These are phyloP conservation scores for Habroteleia sp. DNA, from an alignment of 2,888 invertebrate genomes.

Conservation along the genomic window DNA sequence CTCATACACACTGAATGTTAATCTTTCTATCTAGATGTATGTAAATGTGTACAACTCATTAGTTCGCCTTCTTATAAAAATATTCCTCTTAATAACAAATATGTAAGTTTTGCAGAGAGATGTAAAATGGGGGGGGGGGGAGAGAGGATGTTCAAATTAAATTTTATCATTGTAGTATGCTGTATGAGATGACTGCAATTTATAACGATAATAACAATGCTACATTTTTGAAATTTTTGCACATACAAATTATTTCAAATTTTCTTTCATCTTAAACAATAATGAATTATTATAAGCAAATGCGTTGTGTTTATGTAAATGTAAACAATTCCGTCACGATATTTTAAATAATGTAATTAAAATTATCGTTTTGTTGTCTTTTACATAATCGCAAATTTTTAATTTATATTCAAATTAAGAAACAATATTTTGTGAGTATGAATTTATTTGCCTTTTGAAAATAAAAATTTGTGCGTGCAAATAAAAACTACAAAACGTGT, in stretches of 20 bases:
- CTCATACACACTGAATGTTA: constrained; percentile 39
- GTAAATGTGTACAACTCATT: constrained; percentile 42
- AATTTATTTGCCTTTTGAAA: no score
- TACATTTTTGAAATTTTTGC: constrained; percentile 5
- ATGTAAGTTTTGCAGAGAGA: constrained; percentile 18
- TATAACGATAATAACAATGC: constrained; percentile 17
- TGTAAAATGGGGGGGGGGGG: constrained; percentile 37
- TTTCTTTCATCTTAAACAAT: constrained; percentile 36
- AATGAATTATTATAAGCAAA: constrained; percentile 53
- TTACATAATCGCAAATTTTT: constrained; percentile 17
- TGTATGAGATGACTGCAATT: constrained; percentile 12
- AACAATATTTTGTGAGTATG: not conserved
- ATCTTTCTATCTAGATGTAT: constrained; percentile 27
- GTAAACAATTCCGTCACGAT: constrained; percentile 3
- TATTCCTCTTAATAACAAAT: constrained; percentile 49
- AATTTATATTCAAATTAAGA: constrained; percentile 36
- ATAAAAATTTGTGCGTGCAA: no score
- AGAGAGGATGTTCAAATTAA: constrained; percentile 20
- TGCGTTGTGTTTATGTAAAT: constrained; percentile 51
- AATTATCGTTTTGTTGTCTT: constrained; percentile 21
- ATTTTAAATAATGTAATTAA: constrained; percentile 15
- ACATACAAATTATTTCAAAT: constrained; percentile 27
- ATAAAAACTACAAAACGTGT: no score
- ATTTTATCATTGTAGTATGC: constrained; percentile 8
- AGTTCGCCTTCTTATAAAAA: constrained; percentile 53